phyloP scores from a whole-genome alignment of 2,113 vertebrate species.

The Pedetes capensis region DNA sequence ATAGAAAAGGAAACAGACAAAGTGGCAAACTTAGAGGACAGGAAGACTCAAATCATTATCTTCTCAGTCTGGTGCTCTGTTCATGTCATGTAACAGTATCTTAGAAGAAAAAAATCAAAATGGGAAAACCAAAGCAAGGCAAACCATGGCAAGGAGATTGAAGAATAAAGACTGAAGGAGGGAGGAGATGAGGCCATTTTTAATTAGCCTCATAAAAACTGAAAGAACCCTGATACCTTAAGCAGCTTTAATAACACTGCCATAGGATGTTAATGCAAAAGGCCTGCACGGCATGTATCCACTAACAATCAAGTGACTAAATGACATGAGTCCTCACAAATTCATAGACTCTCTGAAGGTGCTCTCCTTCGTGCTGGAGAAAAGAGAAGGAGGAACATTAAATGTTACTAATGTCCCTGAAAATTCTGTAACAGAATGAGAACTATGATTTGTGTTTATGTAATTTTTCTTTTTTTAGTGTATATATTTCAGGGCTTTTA shows the following conservation, averaged over 20 bases:
- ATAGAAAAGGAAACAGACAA: background rate
- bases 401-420: conserved; percentile 1
- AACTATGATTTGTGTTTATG: conserved; percentile 36
- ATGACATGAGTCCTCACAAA: conserved; percentile 1
- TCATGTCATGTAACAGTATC: background rate
- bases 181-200: background rate
- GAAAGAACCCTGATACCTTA: background rate
- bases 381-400: background rate
- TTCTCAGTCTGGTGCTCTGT: background rate
- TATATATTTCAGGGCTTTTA: conserved; percentile 28
- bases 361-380: conserved; percentile 4
- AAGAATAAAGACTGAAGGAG: background rate
- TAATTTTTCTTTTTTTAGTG: conserved; percentile 51
- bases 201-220: conserved; percentile 22
- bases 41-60: background rate
- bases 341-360: conserved; percentile 14
- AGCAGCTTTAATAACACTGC: background rate
- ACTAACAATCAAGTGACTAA: background rate
- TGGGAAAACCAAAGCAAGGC: conserved; percentile 28
- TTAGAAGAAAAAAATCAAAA: background rate
- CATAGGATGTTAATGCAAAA: background rate
- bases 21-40: background rate
- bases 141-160: conserved; percentile 2
- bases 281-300: background rate
- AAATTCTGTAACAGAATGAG: conserved; percentile 44